phyloP scores from a whole-genome alignment of 1,140 invertebrate genomes.

The Tenebrio molitor region DNA sequence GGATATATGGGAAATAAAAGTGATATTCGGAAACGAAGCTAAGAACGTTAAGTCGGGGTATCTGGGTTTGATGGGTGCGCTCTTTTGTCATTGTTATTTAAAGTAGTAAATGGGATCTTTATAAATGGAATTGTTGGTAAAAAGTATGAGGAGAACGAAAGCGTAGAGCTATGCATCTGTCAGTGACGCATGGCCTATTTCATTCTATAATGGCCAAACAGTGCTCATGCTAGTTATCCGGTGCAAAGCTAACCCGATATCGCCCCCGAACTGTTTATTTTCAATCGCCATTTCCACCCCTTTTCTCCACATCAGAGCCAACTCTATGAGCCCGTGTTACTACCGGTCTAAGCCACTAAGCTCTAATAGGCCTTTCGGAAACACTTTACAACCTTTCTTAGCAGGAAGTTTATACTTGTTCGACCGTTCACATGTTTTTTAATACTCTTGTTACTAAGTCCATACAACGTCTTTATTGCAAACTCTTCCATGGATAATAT shows the following conservation, averaged over 20 bases:
- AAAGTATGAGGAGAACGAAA: conserved; percentile 40
- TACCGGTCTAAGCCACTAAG: conserved; percentile 39
- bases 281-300: conserved; percentile 42
- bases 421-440: conserved; percentile 33
- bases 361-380: conserved; percentile 39
- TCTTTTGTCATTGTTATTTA: conserved; percentile 40
- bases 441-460: conserved; percentile 11
- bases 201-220: conserved; percentile 43
- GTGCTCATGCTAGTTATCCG: conserved; percentile 44
- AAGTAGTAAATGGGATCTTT: conserved; percentile 40
- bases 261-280: conserved; percentile 40
- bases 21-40: conserved; percentile 24
- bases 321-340: conserved; percentile 31
- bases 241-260: conserved; percentile 40
- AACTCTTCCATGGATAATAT: conserved; percentile 6
- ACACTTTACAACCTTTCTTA: conserved; percentile 39
- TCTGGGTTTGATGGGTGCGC: conserved; percentile 28
- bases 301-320: conserved; percentile 30
- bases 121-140: conserved; percentile 43
- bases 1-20: conserved; percentile 6
- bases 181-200: conserved; percentile 46
- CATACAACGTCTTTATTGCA: neutral
- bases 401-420: conserved; percentile 20
- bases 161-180: conserved; percentile 41
- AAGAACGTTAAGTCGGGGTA: conserved; percentile 24